Evolutionary conservation across 2,797 vertebrate species (phyloP).

Genomic region (Gymnocypris eckloni): DNA sequence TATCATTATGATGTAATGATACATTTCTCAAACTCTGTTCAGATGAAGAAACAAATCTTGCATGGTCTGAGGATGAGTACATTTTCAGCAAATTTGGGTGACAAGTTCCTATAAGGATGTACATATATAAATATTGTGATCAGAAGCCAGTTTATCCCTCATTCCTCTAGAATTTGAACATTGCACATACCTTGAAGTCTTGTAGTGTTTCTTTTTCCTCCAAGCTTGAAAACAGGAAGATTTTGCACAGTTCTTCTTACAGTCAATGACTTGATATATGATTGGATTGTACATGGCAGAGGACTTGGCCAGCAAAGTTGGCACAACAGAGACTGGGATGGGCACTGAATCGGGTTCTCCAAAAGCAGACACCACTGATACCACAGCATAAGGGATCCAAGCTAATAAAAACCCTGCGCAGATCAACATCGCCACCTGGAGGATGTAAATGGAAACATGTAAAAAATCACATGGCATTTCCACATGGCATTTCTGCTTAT

Average conservation of each 20-base stretch:
- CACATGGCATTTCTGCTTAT: neutral
- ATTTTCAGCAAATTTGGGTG: neutral
- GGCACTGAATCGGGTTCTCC: conserved; percentile 88
- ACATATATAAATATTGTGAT: neutral
- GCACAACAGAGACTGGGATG: conserved; percentile 88
- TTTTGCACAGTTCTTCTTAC: conserved; percentile 79
- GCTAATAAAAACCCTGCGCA: conserved; percentile 93
- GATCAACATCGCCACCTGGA: conserved; percentile 95
- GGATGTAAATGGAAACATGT: conserved; percentile 50
- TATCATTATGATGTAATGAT: neutral
- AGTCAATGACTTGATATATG: conserved; percentile 93
- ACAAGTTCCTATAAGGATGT: too few species aligned
- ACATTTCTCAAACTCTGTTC: neutral
- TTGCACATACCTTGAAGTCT: conserved; percentile 81
- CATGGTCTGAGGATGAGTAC: neutral
- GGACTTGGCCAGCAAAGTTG: conserved; percentile 92
- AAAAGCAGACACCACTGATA: conserved; percentile 92
- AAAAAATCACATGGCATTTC: neutral
- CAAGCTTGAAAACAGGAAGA: conserved; percentile 68
- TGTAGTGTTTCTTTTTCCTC: conserved; percentile 76
- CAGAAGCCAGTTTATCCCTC: neutral
- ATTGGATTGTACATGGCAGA: conserved; percentile 97
- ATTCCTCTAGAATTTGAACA: neutral
- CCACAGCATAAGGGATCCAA: conserved; percentile 95
- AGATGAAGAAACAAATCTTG: neutral